Evolutionary conservation across 2,797 vertebrate species (phyloP).

Genomic region (Oryzias sinensis): DNA sequence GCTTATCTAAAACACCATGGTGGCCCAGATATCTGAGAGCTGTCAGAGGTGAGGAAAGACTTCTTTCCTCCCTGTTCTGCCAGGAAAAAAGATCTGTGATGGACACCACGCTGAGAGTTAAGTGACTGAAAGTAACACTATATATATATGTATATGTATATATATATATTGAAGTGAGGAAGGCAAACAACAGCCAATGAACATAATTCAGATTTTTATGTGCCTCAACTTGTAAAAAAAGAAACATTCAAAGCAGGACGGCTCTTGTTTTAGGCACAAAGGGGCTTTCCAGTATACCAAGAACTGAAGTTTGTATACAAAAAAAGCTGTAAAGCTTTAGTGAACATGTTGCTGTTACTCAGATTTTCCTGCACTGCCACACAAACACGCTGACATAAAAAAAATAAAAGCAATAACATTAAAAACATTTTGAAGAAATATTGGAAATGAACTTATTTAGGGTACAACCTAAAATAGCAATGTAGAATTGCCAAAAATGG

Average conservation of each 20-base stretch:
- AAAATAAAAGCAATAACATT: slow-evolving; percentile 6
- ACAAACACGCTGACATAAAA: slow-evolving; percentile 4
- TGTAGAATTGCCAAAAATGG: background rate
- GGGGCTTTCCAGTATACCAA: background rate
- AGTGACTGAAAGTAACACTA: slow-evolving; percentile 10
- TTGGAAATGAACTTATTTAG: slow-evolving; percentile 7
- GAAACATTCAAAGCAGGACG: background rate
- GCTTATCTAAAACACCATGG: slow-evolving; percentile 17
- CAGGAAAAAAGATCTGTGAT: slow-evolving; percentile 1
- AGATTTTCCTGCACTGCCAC: slow-evolving; percentile 11
- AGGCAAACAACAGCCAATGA: too few relatives aligned
- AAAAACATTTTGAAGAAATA: slow-evolving; percentile 11
- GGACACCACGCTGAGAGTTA: background rate
- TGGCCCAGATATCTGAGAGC: slow-evolving; percentile 23
- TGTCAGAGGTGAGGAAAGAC: slow-evolving; percentile 11
- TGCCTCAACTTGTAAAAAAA: too few relatives aligned
- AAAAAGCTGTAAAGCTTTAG: background rate
- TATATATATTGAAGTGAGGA: background rate
- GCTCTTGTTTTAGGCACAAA: background rate
- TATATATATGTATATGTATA: background rate
- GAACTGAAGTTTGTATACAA: background rate
- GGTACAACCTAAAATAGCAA: background rate
- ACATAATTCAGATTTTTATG: too few relatives aligned
- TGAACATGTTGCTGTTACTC: slow-evolving; percentile 1
- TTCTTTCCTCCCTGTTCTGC: slow-evolving; percentile 13